Evolutionary conservation across 2,888 invertebrate genomes (phyloP).

Genomic region (Marronus borbonicus): DNA sequence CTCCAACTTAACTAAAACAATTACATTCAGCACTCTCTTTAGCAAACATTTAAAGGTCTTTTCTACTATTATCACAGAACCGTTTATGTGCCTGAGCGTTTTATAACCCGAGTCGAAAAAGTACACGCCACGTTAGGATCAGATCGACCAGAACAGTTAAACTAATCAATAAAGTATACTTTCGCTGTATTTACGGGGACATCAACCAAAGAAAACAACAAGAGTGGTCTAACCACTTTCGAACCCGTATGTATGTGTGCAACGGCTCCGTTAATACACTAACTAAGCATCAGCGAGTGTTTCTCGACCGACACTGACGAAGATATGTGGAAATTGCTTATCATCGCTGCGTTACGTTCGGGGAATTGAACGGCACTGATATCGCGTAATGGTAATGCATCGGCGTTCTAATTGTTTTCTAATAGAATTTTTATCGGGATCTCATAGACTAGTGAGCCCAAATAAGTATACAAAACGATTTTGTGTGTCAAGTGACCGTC

Average conservation of each 20-base stretch:
- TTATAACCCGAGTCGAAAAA: constrained; percentile 18
- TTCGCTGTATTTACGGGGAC: constrained; percentile 51
- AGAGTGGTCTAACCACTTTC: constrained; percentile 57
- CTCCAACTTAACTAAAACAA: constrained; percentile 25
- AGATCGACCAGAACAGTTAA: constrained; percentile 45
- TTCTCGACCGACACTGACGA: constrained; percentile 27
- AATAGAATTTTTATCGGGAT: constrained; percentile 36
- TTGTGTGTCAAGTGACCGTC: constrained; percentile 13
- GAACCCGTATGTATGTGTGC: constrained; percentile 48
- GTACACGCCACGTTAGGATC: constrained; percentile 33
- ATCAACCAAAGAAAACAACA: constrained; percentile 53
- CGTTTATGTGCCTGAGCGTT: constrained; percentile 32
- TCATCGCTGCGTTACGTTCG: constrained; percentile 31
- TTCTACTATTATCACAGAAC: constrained; percentile 25
- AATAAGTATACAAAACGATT: not conserved
- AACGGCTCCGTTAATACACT: constrained; percentile 35
- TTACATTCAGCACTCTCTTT: constrained; percentile 22
- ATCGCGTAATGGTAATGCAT: constrained; percentile 18
- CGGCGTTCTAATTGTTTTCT: constrained; percentile 40
- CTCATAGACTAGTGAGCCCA: constrained; percentile 22
- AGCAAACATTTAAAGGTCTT: constrained; percentile 16
- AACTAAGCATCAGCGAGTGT: constrained; percentile 1
- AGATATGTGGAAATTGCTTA: constrained; percentile 33
- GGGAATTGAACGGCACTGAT: constrained; percentile 28
- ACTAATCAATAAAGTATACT: constrained; percentile 52